Base-by-base conservation (phyloP, 2,797 vertebrate genomes). In the Cossypha caffra region DNA sequence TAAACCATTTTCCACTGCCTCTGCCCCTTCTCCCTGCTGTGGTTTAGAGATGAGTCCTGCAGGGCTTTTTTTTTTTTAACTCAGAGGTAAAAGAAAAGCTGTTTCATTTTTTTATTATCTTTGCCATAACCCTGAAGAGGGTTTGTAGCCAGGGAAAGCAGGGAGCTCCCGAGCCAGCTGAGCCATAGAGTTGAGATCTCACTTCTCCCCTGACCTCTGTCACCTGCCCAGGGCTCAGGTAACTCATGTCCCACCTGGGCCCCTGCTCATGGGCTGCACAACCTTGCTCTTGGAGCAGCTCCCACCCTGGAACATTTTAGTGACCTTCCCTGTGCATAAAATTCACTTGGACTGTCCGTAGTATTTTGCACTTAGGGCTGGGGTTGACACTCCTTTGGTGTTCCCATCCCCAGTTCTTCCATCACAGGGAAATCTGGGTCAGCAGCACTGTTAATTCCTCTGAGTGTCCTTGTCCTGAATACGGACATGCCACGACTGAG, bases 261-360 rank as follows among this genome's bases (percentile, higher is more conserved):
- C 24, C 35, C 38, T 59, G 59, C 61, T 58, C 28, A 1, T 3
- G 38, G 51, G 18, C 69, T 80, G 33, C 21, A 4, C 2, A 4
- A 1, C 48, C 28, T 21, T n/a, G 43, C 73, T 18, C n/a, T 8
- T 28, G 31, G 45, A 85, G 77, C 81, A 58, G 28, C 33, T 76
- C 40, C 18, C 12, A 2, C 1, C 33, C 47, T 72, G 62, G 24
- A 3, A 2, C 35, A 9, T 57, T 33, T 24, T 12, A 48, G 23
- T 33, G 21, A 23, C 66, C 42, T 68, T 57, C 40, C 85, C 79
- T 7, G 8, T 14, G 48, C 18, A 5, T 25, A 38, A n/a, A 52
- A 40, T 11, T 12, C 3, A 0, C 31, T 31, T 37, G 29, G 74
- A n/a, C 16, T 31, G 28, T 21, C 86, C 14, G 0, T 7, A 31